Evolutionary conservation across 2,797 vertebrate species (phyloP).

Genomic region (Phoeniculus purpureus): DNA sequence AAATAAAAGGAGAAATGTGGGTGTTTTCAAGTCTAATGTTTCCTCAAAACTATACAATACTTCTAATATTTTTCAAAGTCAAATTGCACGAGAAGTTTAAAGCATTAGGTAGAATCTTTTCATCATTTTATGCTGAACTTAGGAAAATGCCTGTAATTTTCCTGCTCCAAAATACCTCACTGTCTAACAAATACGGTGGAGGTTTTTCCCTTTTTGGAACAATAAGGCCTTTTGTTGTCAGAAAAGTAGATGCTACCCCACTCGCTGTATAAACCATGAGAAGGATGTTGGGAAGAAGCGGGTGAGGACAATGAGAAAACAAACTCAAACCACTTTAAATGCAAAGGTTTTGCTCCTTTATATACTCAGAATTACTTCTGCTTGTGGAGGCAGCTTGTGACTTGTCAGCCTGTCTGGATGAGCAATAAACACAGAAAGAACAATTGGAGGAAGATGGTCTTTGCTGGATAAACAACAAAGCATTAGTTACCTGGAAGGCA

Average conservation of each 20-base stretch:
- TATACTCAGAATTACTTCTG: constrained; percentile 42
- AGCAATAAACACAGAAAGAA: constrained; percentile 54
- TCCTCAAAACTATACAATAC: constrained; percentile 19
- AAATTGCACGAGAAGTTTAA: neutral
- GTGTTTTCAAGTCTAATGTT: constrained; percentile 38
- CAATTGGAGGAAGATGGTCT: neutral
- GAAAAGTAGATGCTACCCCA: neutral
- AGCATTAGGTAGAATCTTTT: neutral
- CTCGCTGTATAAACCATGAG: neutral
- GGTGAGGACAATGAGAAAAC: constrained; percentile 33
- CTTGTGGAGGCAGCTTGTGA: constrained; percentile 54
- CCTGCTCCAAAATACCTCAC: neutral
- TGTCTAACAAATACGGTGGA: neutral
- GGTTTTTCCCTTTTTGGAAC: neutral
- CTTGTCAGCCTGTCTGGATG: constrained; percentile 53
- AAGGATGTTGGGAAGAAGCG: neutral
- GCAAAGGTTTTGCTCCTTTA: constrained; percentile 34
- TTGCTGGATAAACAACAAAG: constrained; percentile 34
- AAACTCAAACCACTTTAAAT: constrained; percentile 31
- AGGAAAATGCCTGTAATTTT: neutral
- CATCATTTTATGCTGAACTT: neutral
- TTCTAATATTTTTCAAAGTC: constrained; percentile 26
- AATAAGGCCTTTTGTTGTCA: neutral
- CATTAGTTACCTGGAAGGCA: constrained; percentile 59
- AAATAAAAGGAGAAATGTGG: constrained; percentile 9